phyloP scores from a whole-genome alignment of 2,888 invertebrate species.

The Orthonychiurus folsomi region DNA sequence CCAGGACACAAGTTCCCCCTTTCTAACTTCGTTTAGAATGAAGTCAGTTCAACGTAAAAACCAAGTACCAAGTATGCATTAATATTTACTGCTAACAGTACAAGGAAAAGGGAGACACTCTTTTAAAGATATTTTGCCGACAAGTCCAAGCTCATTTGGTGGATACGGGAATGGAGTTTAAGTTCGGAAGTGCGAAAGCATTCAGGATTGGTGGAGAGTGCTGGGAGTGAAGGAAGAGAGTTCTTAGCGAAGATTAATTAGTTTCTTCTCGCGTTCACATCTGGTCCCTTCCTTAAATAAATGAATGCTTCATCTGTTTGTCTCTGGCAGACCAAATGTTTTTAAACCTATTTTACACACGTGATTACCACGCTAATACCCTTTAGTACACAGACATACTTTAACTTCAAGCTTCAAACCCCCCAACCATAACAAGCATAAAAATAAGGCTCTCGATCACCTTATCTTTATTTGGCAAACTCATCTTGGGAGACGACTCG shows the following conservation, averaged over 20 bases:
- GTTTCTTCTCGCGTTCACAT: constrained; percentile 22
- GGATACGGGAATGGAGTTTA: too few species aligned
- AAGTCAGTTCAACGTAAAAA: neutral
- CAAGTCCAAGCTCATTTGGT: neutral
- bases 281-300: constrained; percentile 23
- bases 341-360: constrained; percentile 7
- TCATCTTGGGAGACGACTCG: too few species aligned
- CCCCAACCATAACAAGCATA: neutral
- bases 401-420: neutral
- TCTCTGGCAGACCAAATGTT: constrained; percentile 7
- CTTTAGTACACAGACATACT: constrained; percentile 4
- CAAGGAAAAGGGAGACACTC: too few species aligned
- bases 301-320: constrained; percentile 6
- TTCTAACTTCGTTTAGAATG: too few species aligned
- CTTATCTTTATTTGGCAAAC: neutral
- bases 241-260: constrained; percentile 15
- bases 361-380: constrained; percentile 6
- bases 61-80: too few species aligned
- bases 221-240: too few species aligned
- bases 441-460: neutral
- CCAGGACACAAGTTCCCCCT: too few species aligned
- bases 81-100: too few species aligned
- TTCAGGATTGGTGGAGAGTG: neutral
- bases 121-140: neutral
- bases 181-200: neutral